Evolutionary conservation across 1,140 invertebrate genomes (phyloP).

Genomic region (Bombus cullumanus): DNA sequence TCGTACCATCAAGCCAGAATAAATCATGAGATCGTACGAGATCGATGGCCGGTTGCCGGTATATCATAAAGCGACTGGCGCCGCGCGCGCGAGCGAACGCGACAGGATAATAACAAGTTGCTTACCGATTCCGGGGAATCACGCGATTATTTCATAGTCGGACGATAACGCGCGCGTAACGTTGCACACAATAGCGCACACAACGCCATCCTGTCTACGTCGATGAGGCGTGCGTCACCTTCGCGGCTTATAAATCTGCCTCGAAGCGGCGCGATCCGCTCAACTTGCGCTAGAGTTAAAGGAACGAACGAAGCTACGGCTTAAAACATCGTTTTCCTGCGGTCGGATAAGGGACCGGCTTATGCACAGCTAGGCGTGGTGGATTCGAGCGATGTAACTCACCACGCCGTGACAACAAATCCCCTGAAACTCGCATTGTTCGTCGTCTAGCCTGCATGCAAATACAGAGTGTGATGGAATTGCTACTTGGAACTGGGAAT

Average conservation of each 20-base stretch:
- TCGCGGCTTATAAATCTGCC: slow-evolving; percentile 37
- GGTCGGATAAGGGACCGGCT: slow-evolving; percentile 42
- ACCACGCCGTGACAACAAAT: slow-evolving; percentile 35
- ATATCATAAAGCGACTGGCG: background rate
- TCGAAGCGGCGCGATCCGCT: slow-evolving; percentile 33
- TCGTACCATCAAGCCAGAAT: background rate
- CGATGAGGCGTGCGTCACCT: slow-evolving; percentile 30
- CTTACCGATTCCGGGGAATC: slow-evolving; percentile 4
- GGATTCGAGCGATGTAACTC: slow-evolving; percentile 48
- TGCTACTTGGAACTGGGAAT: background rate
- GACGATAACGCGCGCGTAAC: slow-evolving; percentile 20
- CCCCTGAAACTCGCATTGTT: slow-evolving; percentile 35
- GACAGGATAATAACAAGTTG: slow-evolving; percentile 18
- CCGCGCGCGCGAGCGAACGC: background rate
- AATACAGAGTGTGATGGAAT: background rate
- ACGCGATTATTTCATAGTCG: slow-evolving; percentile 4
- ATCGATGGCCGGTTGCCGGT: background rate
- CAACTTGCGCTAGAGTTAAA: background rate
- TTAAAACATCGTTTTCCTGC: slow-evolving; percentile 58
- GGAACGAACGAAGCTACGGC: background rate
- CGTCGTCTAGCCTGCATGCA: slow-evolving; percentile 1
- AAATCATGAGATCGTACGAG: background rate
- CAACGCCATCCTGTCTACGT: background rate
- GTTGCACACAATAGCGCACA: slow-evolving; percentile 17
- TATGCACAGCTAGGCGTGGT: slow-evolving; percentile 50